These are phyloP conservation scores for Coptodon bakossiorum DNA, from an alignment of 2,113 vertebrate species.

Conservation along the genomic window DNA sequence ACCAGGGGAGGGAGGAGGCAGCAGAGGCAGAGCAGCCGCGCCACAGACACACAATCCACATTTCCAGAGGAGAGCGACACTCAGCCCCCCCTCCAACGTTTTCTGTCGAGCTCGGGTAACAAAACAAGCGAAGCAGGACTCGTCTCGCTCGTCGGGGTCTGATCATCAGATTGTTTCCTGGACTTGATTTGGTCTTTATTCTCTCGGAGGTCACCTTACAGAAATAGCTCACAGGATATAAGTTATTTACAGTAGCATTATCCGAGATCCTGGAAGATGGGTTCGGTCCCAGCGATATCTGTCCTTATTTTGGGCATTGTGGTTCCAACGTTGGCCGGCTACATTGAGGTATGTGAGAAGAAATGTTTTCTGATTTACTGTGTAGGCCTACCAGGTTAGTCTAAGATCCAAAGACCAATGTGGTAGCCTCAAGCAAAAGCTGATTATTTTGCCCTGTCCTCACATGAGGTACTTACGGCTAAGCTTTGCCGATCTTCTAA, in stretches of 20 bases:
- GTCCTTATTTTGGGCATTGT: conserved; percentile 69
- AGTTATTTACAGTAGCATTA: conserved; percentile 33
- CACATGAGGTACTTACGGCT: background rate
- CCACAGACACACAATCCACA: conserved; percentile 28
- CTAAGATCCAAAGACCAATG: background rate
- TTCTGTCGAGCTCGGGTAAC: conserved; percentile 20
- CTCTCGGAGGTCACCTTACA: background rate
- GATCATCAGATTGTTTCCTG: background rate
- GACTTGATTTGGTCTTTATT: background rate
- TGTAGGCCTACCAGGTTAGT: background rate
- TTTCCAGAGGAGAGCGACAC: conserved; percentile 26
- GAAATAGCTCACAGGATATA: conserved; percentile 29
- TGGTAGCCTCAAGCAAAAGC: background rate
- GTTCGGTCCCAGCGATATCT: conserved; percentile 60
- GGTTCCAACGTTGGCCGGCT: conserved; percentile 75
- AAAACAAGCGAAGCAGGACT: conserved; percentile 40
- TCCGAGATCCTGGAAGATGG: conserved; percentile 60
- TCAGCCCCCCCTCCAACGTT: background rate
- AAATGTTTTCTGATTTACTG: background rate
- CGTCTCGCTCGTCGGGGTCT: background rate
- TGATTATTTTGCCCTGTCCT: background rate
- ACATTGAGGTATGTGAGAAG: conserved; percentile 77
- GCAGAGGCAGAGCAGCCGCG: background rate
- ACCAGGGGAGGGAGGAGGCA: conserved; percentile 28
- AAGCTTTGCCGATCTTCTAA: background rate